Evolutionary conservation across 1,140 invertebrate genomes (phyloP), one percentile per base, ranked within the genome.

Genomic region (Papilio polyxenes): DNA sequence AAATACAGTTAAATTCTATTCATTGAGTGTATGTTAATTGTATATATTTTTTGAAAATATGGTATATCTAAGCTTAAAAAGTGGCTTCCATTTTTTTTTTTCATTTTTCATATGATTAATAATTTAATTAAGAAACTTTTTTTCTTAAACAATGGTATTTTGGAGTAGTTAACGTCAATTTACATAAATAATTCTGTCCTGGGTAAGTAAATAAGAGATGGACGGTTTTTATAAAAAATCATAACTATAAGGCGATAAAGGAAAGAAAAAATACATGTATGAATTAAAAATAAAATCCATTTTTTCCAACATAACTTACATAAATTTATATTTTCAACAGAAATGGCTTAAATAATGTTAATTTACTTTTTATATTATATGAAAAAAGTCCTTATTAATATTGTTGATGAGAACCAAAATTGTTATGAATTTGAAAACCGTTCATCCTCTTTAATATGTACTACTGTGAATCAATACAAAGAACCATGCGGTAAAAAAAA

Each of bases 161-260:
- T 65, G 23, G 10, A 13, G 11, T 72, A 3, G 51, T 40, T 62
- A 62, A 79, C 76, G 76, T 79, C 76, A 79, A 40, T 79, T 79
- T 79, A 17, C 31, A 79, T 79, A 79, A 59, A 53, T 17, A 9
- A 49, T 72, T 37, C 65, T 72, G 65, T 72, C 65, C 65, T 37
- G 31, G 10, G 23, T 72, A 72, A 72, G 65, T 37, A 72, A n/a
- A 72, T 72, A 72, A 72, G 65, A 31, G 31, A 72, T 72, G 65
- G 31, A 37, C 65, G 65, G 65, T 37, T 69, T 72, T 40, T 17
- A 72, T 17, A 9, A 65, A 11, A 1, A 31, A 0, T 31, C 23
- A 31, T 31, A 31, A 62, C 62, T 17, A 65, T 20, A 65, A 31
- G 62, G 23, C 62, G 62, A 31, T 9, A 3, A 10, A 31, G 31